phyloP scores from a whole-genome alignment of 1,140 invertebrate genomes.

The Zaprionus gabonicus region DNA sequence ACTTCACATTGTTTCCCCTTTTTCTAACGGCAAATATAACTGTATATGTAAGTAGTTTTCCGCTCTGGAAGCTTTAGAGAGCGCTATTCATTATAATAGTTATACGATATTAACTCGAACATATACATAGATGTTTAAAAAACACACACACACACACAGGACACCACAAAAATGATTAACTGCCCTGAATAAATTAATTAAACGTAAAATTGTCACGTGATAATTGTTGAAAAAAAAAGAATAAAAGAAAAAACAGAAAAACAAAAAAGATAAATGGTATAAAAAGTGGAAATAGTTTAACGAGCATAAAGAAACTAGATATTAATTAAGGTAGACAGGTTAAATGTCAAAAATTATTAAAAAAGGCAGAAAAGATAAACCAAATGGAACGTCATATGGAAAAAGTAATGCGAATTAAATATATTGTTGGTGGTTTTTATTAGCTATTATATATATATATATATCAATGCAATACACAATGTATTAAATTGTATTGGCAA shows the following conservation, averaged over 20 bases:
- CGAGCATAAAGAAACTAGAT: conserved; percentile 65
- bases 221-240: conserved; percentile 70
- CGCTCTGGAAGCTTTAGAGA: conserved; percentile 51
- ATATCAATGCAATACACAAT: conserved; percentile 48
- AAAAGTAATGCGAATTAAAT: conserved; percentile 48
- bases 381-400: conserved; percentile 52
- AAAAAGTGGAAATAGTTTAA: conserved; percentile 46
- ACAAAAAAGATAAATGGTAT: conserved; percentile 17
- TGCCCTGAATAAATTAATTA: conserved; percentile 78
- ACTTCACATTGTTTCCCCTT: neutral
- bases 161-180: conserved; percentile 50
- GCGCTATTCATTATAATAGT: conserved; percentile 62
- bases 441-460: conserved; percentile 54
- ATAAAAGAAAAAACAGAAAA: conserved; percentile 19
- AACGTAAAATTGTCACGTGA: conserved; percentile 80
- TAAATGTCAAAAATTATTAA: conserved; percentile 39
- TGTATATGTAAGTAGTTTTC: conserved; percentile 67
- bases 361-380: conserved; percentile 22
- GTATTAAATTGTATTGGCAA: conserved; percentile 72
- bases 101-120: conserved; percentile 67
- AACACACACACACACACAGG: conserved; percentile 53
- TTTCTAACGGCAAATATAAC: neutral
- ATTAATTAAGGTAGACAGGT: conserved; percentile 77
- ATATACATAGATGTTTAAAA: conserved; percentile 80
- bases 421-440: conserved; percentile 79